phyloP scores from a whole-genome alignment of 2,113 vertebrate species.

The Crypturellus undulatus region DNA sequence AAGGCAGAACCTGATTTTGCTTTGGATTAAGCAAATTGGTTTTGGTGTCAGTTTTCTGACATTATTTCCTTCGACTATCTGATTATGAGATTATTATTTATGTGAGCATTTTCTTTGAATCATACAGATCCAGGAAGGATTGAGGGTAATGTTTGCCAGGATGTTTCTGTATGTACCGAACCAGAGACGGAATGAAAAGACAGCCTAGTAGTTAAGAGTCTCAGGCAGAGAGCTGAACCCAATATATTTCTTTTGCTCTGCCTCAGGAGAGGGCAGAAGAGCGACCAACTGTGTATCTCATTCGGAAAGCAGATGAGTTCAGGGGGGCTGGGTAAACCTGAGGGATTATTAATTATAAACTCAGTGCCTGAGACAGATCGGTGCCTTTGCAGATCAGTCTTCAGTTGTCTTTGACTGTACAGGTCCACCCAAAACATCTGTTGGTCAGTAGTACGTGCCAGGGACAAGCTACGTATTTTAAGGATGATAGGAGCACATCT shows the following conservation, averaged over 20 bases:
- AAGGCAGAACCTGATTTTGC: not conserved
- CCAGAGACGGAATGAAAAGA: not conserved
- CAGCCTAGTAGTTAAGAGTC: not conserved
- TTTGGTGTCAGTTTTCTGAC: fast-evolving
- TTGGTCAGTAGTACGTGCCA: too few species aligned
- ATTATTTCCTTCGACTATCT: not conserved
- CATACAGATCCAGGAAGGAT: too few species aligned
- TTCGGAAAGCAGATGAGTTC: too few species aligned
- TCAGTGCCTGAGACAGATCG: too few species aligned
- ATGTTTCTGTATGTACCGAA: too few species aligned
- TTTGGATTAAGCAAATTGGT: not conserved
- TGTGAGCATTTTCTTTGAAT: not conserved
- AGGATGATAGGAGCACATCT: too few species aligned
- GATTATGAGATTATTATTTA: fast-evolving
- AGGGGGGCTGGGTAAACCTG: too few species aligned
- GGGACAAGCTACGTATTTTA: too few species aligned
- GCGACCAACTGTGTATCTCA: not conserved
- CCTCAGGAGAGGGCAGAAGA: not conserved
- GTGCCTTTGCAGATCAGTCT: too few species aligned
- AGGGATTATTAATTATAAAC: too few species aligned
- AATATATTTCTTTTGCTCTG: not conserved
- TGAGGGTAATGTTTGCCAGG: not conserved
- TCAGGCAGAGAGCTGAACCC: not conserved
- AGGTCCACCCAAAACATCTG: too few species aligned
- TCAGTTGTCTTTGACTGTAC: too few species aligned